These are phyloP conservation scores for Tetraodon nigroviridis DNA, from an alignment of 2,113 vertebrate genomes.

Conservation along the genomic window DNA sequence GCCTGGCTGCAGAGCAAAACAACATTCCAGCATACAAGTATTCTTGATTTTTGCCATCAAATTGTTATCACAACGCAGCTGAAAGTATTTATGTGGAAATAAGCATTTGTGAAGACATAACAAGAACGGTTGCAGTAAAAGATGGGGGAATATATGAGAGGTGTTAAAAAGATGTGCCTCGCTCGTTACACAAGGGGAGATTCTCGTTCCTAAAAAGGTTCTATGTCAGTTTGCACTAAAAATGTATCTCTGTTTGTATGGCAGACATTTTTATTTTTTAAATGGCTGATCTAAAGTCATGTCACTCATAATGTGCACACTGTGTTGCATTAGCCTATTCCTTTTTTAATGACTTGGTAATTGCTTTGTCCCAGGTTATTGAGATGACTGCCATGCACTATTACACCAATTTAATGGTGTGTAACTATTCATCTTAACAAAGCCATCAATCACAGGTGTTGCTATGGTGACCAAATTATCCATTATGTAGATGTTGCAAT, in stretches of 20 bases:
- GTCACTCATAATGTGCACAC: slow-evolving; percentile 47
- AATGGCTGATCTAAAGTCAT: slow-evolving; percentile 22
- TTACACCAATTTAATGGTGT: slow-evolving; percentile 68
- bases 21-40: slow-evolving; percentile 36
- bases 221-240: slow-evolving; percentile 5
- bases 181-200: too few species aligned
- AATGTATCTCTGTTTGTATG: slow-evolving; percentile 5
- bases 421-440: slow-evolving; percentile 71
- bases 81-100: slow-evolving; percentile 36
- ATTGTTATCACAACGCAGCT: slow-evolving; percentile 33
- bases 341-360: slow-evolving; percentile 68
- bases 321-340: slow-evolving; percentile 65
- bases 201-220: neutral
- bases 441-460: slow-evolving; percentile 69
- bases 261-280: slow-evolving; percentile 2
- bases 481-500: slow-evolving; percentile 47
- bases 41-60: slow-evolving; percentile 48
- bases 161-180: neutral
- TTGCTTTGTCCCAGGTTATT: slow-evolving; percentile 70
- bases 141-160: slow-evolving; percentile 13
- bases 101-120: slow-evolving; percentile 16
- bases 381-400: slow-evolving; percentile 71
- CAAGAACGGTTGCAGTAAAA: slow-evolving; percentile 15
- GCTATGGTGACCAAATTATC: slow-evolving; percentile 53
- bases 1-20: slow-evolving; percentile 11